Evolutionary conservation across 2,888 invertebrate genomes (phyloP), one percentile per base, ranked within the genome.

Genomic region (Drosophila setosimentum): DNA sequence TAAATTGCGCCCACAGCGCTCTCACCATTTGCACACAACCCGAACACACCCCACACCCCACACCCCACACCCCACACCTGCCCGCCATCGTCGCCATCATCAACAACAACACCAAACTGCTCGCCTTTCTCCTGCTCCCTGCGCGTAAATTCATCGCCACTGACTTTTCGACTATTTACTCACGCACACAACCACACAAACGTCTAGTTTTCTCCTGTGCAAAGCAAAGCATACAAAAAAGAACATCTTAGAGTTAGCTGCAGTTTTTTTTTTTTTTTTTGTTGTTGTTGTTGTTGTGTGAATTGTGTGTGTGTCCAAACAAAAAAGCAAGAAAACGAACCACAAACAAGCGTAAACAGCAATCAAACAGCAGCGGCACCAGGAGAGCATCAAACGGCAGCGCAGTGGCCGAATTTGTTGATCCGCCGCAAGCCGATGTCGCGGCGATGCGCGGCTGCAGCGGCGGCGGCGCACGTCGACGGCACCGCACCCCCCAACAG

Each of bases 331-430:
- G 21, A 45, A 24, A 24, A 16, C 21, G 16, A 45, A 24, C 16
- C 21, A 24, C 13, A 24, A 45, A 24, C 45, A 24, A 45, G 55
- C 50, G 68, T 53, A 13, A 33, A 33, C 35, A 55, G 16, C 6
- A 21, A 53, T 18, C 21, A 27, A 16, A 18, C 18, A 45, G 33
- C 49, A 33, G 53, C 71, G 58, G 61, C 76, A 63, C 40, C 40
- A 40, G 21, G 21, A 45, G 45, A 45, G 29, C 62, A 64, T 30
- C 60, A 63, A 81, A 72, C 62, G 73, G 84, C 89, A 76, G 54
- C 40, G 80, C 79, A 70, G 85, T 85, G 85, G 85, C 85, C 71
- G 80, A 85, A 54, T 85, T 61, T 78, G 68, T 89, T 64, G 85
- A 83, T 35, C 54, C 61, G 79, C 79, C 50, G 74, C 61, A 77